Conservation (phyloP, 1,140 invertebrate species). For the Drosophila subobscura region DNA sequence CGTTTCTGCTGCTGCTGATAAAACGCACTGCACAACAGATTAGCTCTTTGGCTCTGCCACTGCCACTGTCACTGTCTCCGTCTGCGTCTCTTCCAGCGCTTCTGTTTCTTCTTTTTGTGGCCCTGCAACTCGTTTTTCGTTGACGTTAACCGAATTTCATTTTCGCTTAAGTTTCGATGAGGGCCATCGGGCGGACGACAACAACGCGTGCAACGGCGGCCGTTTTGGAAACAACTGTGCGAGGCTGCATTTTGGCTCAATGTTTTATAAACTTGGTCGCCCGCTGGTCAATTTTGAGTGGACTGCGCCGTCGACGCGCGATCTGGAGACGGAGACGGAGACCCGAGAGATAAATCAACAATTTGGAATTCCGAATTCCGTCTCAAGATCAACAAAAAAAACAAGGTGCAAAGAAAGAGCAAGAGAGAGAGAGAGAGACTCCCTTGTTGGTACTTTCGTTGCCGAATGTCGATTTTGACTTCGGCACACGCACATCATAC, state of each 20-base stretch:
- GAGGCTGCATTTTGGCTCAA: constrained; percentile 80
- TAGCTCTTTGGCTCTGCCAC: constrained; percentile 29
- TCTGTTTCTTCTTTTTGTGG: constrained; percentile 48
- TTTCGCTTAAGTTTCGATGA: constrained; percentile 49
- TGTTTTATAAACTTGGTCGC: constrained; percentile 80
- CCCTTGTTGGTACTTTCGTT: constrained; percentile 28
- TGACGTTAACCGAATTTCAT: constrained; percentile 47
- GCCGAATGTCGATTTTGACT: constrained; percentile 6
- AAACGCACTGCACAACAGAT: constrained; percentile 71
- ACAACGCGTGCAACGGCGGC: constrained; percentile 67
- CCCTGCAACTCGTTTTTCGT: constrained; percentile 27
- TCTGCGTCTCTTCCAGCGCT: constrained; percentile 16
- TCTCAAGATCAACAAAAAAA: constrained; percentile 72
- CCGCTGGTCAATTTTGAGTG: constrained; percentile 53
- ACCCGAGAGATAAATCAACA: constrained; percentile 77
- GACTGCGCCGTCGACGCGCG: not conserved
- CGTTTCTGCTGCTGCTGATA: constrained; percentile 44
- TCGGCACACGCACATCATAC: constrained; percentile 38
- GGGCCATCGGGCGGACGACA: constrained; percentile 30
- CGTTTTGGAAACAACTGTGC: constrained; percentile 74
- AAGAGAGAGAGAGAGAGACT: not conserved
- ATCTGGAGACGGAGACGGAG: no score
- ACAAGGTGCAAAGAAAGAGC: constrained; percentile 8
- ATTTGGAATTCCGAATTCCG: constrained; percentile 58
- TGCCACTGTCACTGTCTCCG: constrained; percentile 27